phyloP scores from a whole-genome alignment of 2,113 vertebrate species.

The Climacteris rufus region DNA sequence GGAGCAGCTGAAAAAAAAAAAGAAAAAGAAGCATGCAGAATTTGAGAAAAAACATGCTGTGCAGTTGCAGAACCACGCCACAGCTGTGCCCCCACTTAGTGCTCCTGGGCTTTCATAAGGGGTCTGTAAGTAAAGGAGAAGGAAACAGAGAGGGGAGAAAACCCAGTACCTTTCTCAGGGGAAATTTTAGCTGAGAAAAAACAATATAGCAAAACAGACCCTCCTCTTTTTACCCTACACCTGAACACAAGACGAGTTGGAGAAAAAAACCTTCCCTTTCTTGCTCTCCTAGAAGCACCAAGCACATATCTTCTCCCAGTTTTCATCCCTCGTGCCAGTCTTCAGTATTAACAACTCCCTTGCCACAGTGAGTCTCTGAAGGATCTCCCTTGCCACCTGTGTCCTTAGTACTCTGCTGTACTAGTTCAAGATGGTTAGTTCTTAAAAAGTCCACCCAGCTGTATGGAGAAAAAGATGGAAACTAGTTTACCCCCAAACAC shows the following conservation, averaged over 20 bases:
- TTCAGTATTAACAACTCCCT: neutral
- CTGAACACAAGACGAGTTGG: neutral
- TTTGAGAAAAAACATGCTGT: neutral
- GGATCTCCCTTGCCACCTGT: neutral
- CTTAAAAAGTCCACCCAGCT: neutral
- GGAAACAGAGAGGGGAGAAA: neutral
- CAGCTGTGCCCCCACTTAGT: neutral
- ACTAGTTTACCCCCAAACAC: neutral
- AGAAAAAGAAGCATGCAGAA: neutral
- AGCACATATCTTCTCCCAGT: neutral
- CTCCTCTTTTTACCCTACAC: neutral
- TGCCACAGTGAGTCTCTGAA: neutral
- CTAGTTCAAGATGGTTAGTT: neutral
- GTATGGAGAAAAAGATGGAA: neutral
- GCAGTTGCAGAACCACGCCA: neutral
- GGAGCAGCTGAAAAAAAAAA: neutral
- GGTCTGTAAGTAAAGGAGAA: neutral
- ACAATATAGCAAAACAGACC: neutral
- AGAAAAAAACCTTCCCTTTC: neutral
- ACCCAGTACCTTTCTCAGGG: fast-evolving
- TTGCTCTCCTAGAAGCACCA: neutral
- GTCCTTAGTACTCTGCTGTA: neutral
- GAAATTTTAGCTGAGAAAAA: neutral
- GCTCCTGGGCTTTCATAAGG: neutral
- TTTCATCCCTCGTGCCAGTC: neutral